Conservation (phyloP, 2,797 vertebrate species). For the Myotis planiceps region DNA sequence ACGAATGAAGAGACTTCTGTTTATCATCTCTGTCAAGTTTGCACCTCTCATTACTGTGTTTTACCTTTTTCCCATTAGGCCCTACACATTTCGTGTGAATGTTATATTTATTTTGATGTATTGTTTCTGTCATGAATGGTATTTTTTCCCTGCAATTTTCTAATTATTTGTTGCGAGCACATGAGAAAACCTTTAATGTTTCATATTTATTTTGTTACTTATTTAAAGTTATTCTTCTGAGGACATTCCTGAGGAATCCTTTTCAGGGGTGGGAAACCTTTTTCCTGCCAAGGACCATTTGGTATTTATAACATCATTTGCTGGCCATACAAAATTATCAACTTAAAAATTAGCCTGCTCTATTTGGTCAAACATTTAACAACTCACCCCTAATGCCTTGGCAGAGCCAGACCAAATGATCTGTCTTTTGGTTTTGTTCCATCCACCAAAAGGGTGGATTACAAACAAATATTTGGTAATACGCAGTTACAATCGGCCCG, state of each 20-base stretch:
- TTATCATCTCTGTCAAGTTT: not conserved
- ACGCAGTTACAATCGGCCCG: no score
- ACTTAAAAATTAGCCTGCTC: no score
- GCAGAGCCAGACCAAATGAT: no score
- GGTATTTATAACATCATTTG: no score
- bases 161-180: not conserved
- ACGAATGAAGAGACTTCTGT: not conserved
- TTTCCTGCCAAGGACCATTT: no score
- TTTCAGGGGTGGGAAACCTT: no score
- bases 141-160: conserved; percentile 23
- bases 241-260: conserved; percentile 2
- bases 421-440: no score
- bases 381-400: no score
- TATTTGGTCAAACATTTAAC: no score
- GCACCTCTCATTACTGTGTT: conserved; percentile 9
- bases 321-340: no score
- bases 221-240: conserved; percentile 20
- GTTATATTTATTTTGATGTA: not conserved
- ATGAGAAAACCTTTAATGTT: not conserved
- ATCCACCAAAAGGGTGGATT: no score
- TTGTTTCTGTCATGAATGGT: not conserved
- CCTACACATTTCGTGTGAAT: not conserved
- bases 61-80: not conserved
- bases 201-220: conserved; percentile 44
- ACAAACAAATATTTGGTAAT: no score